Base-by-base conservation (phyloP, 2,888 invertebrate genomes). In the Drepanosiphum platanoidis region DNA sequence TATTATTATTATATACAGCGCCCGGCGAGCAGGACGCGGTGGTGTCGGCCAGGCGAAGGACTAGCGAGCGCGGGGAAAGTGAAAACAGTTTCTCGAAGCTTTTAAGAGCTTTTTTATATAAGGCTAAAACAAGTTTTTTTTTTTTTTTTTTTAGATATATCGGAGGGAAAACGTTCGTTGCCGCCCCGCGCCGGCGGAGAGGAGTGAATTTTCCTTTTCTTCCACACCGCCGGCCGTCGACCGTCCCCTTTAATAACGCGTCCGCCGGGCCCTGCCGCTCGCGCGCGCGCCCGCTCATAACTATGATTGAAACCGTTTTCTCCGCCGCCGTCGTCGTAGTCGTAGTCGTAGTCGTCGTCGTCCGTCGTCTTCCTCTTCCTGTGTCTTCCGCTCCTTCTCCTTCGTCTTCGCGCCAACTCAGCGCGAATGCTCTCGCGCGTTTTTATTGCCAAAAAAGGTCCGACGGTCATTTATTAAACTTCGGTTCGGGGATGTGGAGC, bases 241-340 rank as follows among this genome's bases (percentile, higher is more conserved):
- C 42, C 68, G 11, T 36, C 72, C 83, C 83, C 83, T 84, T 84
- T 84, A 84, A 84, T 84, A 84, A 84, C 83, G 74, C 82, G 72
- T 64, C 82, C 82, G 72, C 83, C 66, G 27, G 22, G 52, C 68
- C 64, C 30, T 66, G 52, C 83, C 83, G 81, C 32, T 32, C 58
- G 52, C 64, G 39, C 52, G 75, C 83, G 81, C 32, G 42, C 58
- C 34, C 64, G 39, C 52, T 84, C 83, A 84, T 84, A 84, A 84
- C 83, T 84, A 84, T 84, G 83, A 84, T 84, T 84, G 83, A 84
- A 84, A 84, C 83, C 83, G 83, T 84, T 84, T 84, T 84, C 83
- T 68, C 68, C n/a, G n/a, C n/a, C n/a, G n/a, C n/a, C n/a, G n/a
- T n/a, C n/a, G n/a, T n/a, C n/a, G n/a, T n/a, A n/a, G n/a, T n/a